Conservation (phyloP, 2,797 vertebrate species). For the Trachops cirrhosus region DNA sequence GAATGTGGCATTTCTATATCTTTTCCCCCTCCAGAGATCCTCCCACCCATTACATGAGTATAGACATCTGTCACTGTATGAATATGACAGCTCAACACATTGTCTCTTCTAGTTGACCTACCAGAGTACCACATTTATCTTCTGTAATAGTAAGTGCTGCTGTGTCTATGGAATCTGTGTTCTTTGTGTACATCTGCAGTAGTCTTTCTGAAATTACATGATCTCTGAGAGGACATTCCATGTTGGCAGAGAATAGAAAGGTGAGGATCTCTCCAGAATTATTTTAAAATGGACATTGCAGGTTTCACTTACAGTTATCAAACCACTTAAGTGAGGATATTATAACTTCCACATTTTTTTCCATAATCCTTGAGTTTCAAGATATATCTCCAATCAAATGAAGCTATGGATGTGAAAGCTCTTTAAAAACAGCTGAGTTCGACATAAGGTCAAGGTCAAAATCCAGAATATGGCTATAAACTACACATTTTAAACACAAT, state of each 20-base stretch:
- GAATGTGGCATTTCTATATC: conserved; percentile 46
- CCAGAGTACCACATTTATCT: conserved; percentile 9
- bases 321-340: neutral
- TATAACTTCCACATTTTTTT: neutral
- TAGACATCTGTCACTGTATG: conserved; percentile 10
- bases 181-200: neutral
- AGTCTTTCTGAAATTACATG: neutral
- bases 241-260: neutral
- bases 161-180: neutral
- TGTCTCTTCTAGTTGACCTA: neutral
- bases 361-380: neutral
- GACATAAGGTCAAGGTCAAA: neutral
- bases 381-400: neutral
- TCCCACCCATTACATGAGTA: neutral
- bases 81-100: neutral
- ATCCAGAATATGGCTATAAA: neutral
- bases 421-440: neutral
- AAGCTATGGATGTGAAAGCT: neutral
- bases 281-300: neutral
- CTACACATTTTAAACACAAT: neutral
- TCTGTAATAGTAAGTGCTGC: neutral
- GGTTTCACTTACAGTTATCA: neutral
- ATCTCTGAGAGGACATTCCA: neutral
- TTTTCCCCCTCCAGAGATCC: neutral
- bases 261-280: neutral